phyloP scores from a whole-genome alignment of 2,113 vertebrate genomes.

The Alectura lathami region DNA sequence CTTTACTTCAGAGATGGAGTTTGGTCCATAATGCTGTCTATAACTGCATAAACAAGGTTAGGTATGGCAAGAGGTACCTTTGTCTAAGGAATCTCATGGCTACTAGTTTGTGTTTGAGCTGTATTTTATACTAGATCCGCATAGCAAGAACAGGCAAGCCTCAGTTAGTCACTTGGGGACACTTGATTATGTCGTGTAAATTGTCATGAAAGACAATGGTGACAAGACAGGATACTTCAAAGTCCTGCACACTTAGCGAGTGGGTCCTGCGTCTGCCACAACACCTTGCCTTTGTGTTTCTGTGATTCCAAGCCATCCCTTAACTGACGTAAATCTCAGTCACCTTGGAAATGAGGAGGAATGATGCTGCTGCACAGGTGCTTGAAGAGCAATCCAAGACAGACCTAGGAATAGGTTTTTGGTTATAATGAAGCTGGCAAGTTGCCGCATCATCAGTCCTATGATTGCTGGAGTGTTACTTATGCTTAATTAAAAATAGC shows the following conservation, averaged over 20 bases:
- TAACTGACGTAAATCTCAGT: neutral
- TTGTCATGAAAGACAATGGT: neutral
- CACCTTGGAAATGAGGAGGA: neutral
- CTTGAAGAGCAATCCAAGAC: constrained; percentile 3
- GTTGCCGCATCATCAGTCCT: constrained; percentile 41
- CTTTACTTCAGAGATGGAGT: neutral
- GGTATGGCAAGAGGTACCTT: neutral
- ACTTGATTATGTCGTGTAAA: neutral
- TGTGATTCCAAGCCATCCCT: neutral
- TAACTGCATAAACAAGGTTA: neutral
- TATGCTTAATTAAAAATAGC: constrained; percentile 63
- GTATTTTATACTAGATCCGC: neutral
- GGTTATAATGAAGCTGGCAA: constrained; percentile 30
- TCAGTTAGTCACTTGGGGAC: fast-evolving
- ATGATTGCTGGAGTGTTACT: constrained; percentile 46
- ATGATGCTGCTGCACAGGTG: constrained; percentile 7
- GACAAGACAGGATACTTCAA: neutral
- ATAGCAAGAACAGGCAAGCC: neutral
- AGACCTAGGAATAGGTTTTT: constrained; percentile 2
- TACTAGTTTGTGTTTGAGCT: neutral
- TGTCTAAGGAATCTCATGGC: neutral
- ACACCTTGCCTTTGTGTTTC: neutral
- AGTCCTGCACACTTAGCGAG: neutral
- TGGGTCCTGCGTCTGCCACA: neutral
- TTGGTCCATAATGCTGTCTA: neutral